Percentiles rank a stretch among this genome's conserved stretches.
phyloP scores from a whole-genome alignment of 2,888 invertebrate species.

The Loripinus fragilis region DNA sequence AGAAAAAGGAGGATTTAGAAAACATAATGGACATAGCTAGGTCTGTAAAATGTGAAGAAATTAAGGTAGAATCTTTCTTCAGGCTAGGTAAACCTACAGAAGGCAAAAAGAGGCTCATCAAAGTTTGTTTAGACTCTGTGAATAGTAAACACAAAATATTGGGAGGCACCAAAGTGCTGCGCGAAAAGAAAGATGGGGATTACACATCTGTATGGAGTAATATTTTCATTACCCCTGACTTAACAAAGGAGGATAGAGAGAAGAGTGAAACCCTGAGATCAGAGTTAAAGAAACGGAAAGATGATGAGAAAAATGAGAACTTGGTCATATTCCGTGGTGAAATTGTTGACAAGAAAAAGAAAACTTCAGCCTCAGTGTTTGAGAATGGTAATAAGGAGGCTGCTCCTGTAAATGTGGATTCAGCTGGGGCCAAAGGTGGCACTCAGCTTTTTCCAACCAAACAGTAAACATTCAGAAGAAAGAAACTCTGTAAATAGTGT shows the following conservation, averaged over 20 bases:
- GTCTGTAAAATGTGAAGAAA: background rate
- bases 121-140: constrained; percentile 14
- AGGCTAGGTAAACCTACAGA: constrained; percentile 8
- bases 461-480: background rate
- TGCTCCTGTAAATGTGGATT: background rate
- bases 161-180: constrained; percentile 14
- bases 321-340: too few species aligned
- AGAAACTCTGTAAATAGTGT: constrained; percentile 13
- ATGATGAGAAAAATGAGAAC: too few species aligned
- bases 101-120: constrained; percentile 12
- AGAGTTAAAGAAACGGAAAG: too few species aligned
- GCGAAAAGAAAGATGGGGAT: too few species aligned
- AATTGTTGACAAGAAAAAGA: constrained; percentile 20
- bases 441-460: background rate
- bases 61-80: constrained; percentile 7
- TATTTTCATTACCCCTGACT: too few species aligned
- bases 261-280: too few species aligned
- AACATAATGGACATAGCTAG: background rate
- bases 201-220: too few species aligned
- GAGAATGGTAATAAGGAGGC: constrained; percentile 1
- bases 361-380: background rate
- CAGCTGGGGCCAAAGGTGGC: background rate
- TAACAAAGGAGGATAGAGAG: too few species aligned
- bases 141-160: constrained; percentile 13
- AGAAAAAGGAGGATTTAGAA: background rate